Evolutionary conservation across 2,113 vertebrate species (phyloP), one percentile per base, ranked within the genome.

Genomic region (Rhabdornis inornatus): DNA sequence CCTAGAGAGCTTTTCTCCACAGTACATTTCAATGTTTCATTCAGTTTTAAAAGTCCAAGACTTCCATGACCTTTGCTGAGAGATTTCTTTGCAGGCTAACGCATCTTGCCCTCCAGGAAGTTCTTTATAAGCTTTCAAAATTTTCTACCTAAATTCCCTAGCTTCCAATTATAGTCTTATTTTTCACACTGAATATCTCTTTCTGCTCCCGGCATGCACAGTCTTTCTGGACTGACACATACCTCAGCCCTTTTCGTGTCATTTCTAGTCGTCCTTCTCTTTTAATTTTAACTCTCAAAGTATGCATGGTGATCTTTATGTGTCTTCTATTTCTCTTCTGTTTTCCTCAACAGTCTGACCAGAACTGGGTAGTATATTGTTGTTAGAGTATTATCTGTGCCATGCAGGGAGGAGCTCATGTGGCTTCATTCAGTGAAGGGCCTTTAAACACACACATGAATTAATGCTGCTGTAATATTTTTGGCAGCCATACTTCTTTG

Each of bases 1-100:
- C 94, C 91, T 94, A 30, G 86, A 3, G 60, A 81, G 86, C 83
- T 89, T 97, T 94, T 89, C 52, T 80, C 60, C 64, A 92, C 86
- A 91, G 79, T 89, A 42, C 61, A 14, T 84, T 92, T 91, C 77
- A 95, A 93, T 95, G 95, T 95, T 96, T 96, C 91, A 94, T 94
- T 95, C 92, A 87, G 65, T 95, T 96, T 97, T 95, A 96, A 92
- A 95, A 92, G 96, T 97, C 95, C 94, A 91, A 84, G 94, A 79
- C 91, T 95, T 96, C 74, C 47, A 82, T 95, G 95, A 94, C 91
- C 89, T 92, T 90, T 24, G 33, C 69, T 1, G 12, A 89, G 96
- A 94, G 94, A 95, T 35, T 95, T 96, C 80, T 83, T 92, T 9
- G 2, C 81, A 95, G 65, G 60, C 92, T 92, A 92, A 97, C 69